phyloP scores from a whole-genome alignment of 2,113 vertebrate species.

The Chunga burmeisteri region DNA sequence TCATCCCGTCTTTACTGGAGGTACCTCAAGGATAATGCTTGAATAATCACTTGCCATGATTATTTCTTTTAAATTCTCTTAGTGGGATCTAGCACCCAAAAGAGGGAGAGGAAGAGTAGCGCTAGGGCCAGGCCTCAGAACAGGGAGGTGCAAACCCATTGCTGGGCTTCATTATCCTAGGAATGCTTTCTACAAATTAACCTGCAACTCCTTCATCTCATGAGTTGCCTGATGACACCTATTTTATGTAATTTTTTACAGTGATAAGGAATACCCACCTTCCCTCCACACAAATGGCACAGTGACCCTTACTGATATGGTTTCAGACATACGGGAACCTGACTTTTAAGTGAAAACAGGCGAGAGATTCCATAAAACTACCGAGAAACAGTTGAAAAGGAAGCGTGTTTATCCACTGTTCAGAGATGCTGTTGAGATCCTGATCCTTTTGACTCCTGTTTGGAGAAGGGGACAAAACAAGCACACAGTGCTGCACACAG shows the following conservation, averaged over 20 bases:
- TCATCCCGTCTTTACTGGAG: neutral
- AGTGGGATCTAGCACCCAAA: neutral
- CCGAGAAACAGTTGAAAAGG: neutral
- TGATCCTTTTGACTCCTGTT: neutral
- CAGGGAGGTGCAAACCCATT: neutral
- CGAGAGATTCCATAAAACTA: neutral
- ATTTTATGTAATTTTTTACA: neutral
- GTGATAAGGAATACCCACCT: too few relatives aligned
- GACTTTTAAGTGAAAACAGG: neutral
- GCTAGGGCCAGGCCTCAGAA: neutral
- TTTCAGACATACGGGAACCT: neutral
- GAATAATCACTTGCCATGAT: neutral
- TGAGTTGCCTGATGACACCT: neutral
- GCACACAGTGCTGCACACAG: neutral
- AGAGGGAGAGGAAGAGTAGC: neutral
- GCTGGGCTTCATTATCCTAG: neutral
- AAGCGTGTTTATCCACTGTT: neutral
- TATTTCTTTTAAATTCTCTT: neutral
- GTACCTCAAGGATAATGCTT: neutral
- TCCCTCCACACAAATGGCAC: neutral
- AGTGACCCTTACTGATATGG: fast-evolving
- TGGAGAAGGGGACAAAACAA: constrained; percentile 9
- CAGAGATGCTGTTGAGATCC: neutral
- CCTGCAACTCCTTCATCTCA: too few relatives aligned
- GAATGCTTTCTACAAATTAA: neutral